Percentiles rank a stretch among this genome's conserved stretches.
Evolutionary conservation across 1,140 invertebrate genomes (phyloP).

Genomic region (Temnothorax curvispinosus): DNA sequence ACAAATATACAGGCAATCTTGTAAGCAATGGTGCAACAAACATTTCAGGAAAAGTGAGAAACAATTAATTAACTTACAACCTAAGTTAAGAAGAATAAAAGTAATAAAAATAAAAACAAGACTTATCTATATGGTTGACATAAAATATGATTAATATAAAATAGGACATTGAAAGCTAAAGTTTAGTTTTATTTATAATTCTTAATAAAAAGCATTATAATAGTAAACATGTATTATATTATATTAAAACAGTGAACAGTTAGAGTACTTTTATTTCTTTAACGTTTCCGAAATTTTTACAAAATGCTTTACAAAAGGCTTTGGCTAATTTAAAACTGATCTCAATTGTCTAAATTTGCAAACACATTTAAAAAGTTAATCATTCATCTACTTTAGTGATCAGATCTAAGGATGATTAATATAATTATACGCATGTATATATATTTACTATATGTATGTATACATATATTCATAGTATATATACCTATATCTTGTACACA

Average conservation of each 20-base stretch:
- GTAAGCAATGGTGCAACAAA: background rate
- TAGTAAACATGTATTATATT: background rate
- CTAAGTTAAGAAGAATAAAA: background rate
- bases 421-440: background rate
- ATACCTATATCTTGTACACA: background rate
- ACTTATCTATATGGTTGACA: background rate
- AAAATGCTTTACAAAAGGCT: background rate
- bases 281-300: background rate
- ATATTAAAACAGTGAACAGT: background rate
- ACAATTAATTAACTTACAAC: background rate
- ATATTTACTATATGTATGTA: background rate
- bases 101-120: background rate
- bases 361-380: background rate
- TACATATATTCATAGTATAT: background rate
- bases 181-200: background rate
- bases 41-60: background rate
- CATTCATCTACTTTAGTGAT: background rate
- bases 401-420: background rate
- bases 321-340: conserved; percentile 1
- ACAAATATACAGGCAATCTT: background rate
- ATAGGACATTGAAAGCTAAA: background rate
- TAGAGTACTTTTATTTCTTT: background rate
- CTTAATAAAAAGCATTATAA: background rate
- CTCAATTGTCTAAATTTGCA: background rate
- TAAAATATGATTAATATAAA: too few relatives aligned